Percentiles rank a stretch among this genome's conserved stretches.
phyloP scores from a whole-genome alignment of 2,888 invertebrate genomes.

The Boloria euphrosyne region DNA sequence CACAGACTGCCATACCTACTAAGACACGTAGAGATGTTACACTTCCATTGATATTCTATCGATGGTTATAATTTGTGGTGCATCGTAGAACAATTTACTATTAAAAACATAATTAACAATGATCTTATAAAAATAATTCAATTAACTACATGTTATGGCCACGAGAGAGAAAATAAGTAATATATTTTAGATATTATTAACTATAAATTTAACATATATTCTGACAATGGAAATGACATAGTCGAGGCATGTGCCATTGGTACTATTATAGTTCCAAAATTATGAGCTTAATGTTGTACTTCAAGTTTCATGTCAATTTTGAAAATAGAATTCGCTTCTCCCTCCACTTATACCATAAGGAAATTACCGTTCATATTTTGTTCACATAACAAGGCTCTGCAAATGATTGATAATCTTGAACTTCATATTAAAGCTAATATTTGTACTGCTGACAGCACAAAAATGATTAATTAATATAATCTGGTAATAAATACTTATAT shows the following conservation, averaged over 20 bases:
- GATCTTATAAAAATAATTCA: too few relatives aligned
- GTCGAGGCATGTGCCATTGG: too few relatives aligned
- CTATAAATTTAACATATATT: too few relatives aligned
- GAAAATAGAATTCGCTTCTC: too few relatives aligned
- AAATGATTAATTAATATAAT: conserved; percentile 26
- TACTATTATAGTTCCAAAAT: too few relatives aligned
- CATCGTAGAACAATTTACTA: background rate
- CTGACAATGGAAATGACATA: too few relatives aligned
- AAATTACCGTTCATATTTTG: background rate
- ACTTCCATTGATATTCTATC: conserved; percentile 47
- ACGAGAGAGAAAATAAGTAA: too few relatives aligned
- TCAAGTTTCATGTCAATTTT: too few relatives aligned
- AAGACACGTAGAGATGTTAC: conserved; percentile 55
- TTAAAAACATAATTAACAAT: too few relatives aligned
- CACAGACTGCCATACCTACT: conserved; percentile 64
- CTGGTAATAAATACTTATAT: conserved; percentile 16
- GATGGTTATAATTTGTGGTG: conserved; percentile 42
- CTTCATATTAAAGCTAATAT: conserved; percentile 16
- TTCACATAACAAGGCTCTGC: background rate
- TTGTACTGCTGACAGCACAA: conserved; percentile 12
- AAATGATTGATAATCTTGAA: conserved; percentile 1
- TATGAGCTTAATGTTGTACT: too few relatives aligned
- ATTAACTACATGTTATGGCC: too few relatives aligned
- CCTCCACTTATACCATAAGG: background rate
- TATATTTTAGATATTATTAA: too few relatives aligned